Conservation (phyloP, 2,888 invertebrate genomes). For the Peribatodes rhomboidaria region DNA sequence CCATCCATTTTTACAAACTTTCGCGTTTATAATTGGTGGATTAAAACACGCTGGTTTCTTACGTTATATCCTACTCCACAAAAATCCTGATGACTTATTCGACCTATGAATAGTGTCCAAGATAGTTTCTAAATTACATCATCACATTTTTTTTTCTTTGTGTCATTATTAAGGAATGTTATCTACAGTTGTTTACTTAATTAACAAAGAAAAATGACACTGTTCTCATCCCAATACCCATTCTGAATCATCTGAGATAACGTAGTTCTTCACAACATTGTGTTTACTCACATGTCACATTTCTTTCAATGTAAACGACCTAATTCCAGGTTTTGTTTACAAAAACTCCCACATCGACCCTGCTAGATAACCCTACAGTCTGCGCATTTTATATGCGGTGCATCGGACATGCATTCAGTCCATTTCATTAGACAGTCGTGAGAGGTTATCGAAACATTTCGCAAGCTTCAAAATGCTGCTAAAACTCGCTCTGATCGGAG, state of each 20-base stretch:
- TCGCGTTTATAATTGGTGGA: no score
- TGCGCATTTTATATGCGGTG: constrained; percentile 25
- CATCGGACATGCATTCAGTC: constrained; percentile 19
- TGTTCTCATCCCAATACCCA: not conserved
- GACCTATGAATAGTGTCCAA: no score
- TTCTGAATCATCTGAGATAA: constrained; percentile 2
- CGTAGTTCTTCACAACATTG: not conserved
- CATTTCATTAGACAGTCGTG: constrained; percentile 13
- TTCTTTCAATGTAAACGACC: constrained; percentile 13
- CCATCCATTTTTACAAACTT: no score
- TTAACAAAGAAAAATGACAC: constrained; percentile 7
- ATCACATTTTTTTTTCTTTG: no score
- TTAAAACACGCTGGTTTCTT: no score
- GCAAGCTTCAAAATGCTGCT: constrained; percentile 23
- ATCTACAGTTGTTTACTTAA: constrained; percentile 1
- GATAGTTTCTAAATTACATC: no score
- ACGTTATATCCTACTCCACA: no score
- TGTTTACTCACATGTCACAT: not conserved
- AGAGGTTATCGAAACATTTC: not conserved
- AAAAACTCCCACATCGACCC: constrained; percentile 48
- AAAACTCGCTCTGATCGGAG: constrained; percentile 35
- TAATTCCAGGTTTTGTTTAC: constrained; percentile 39
- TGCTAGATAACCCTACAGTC: constrained; percentile 28
- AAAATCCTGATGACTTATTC: no score
- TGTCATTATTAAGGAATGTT: no score